Evolutionary conservation across 2,797 vertebrate species (phyloP), one percentile per base, ranked within the genome.

Genomic region (Aeoliscus strigatus): DNA sequence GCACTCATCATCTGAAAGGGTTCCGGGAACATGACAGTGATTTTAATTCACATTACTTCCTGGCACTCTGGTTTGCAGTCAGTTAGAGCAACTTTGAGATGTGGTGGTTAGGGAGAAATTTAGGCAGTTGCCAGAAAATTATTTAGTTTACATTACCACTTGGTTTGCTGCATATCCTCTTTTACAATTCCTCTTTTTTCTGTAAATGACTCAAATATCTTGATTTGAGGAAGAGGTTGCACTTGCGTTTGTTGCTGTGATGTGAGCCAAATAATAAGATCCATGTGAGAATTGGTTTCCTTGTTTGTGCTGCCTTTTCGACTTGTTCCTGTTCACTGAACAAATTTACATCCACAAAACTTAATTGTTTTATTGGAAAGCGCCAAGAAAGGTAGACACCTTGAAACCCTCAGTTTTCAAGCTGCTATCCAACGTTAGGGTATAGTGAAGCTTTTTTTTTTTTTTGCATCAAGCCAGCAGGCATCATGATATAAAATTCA

Each of bases 11-110:
- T 52, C 23, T 40, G 39, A 52, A 70, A 52, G 15, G 33, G 45
- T 56, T 66, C 49, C 37, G 51, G 50, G 29, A 73, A 56, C 45
- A 66, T 58, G 57, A 62, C 62, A 60, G 51, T 60, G 53, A 75
- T 72, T 74, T 75, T 57, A 63, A 63, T 57, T 69, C 56, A 37
- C 52, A 58, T 49, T 38, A 40, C 46, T 55, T 45, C 9, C 27
- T 31, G 61, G 39, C 38, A 53, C 44, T 47, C 28, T 33, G 47
- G 43, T 47, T 43, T 44, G 17, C 15, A 37, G 44, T 4, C 58
- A 44, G 62, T 31, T 32, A 32, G 13, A 65, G 36, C 31, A 60
- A 56, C 35, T 57, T 48, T 50, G 55, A 58, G 43, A 64, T 54
- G 49, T 56, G 44, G 16, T 42, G 29, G 42, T 28, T 29, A 18